Base-by-base conservation (phyloP, 1,140 invertebrate genomes). In the Patella vulgata region DNA sequence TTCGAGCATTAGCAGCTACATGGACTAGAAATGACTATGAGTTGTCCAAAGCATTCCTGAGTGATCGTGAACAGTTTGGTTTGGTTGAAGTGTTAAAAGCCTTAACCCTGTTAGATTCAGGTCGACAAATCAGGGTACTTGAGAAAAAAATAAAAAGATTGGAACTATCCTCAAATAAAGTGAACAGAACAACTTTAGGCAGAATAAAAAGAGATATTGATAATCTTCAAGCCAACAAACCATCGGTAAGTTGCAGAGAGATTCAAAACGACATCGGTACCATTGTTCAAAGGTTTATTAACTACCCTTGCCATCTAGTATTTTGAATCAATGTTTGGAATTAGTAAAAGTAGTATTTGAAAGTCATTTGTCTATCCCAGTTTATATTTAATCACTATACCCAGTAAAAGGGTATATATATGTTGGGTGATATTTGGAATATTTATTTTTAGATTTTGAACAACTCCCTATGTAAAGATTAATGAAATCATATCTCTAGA, bases 31-130 rank as follows among this genome's bases (percentile, higher is more conserved):
- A 77, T 50, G 82, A 84, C 53, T 66, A 72, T 50, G 65, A 77
- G 30, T 42, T 84, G 33, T 69, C 75, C 0, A 63, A 75, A 30
- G 68, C 71, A 3, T 72, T 82, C 39, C 61, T 84, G 8, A 21
- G 66, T 17, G 63, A 75, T 27, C 59, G 63, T 14, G 68, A 75
- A 3, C 66, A 73, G 43, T 82, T 80, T 75, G 78, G 78, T 36
- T 56, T 82, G n/a, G 71, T 73, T 33, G 82, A 83, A 57, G 77
- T 83, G 1, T 53, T 82, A 23, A 82, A 80, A 53, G 77, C 80
- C 9, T 25, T 83, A 9, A 71, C 62, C 12, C 70, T 84, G 43
- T 70, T 84, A 17, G 82, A 84, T 56, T 68, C 74, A 44, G 71
- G 69, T 8, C 46, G 82, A 52, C 68, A 78, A 59, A 68, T 74